These are phyloP conservation scores for Coenonympha glycerion DNA, from an alignment of 2,888 invertebrate genomes.

Conservation along the genomic window DNA sequence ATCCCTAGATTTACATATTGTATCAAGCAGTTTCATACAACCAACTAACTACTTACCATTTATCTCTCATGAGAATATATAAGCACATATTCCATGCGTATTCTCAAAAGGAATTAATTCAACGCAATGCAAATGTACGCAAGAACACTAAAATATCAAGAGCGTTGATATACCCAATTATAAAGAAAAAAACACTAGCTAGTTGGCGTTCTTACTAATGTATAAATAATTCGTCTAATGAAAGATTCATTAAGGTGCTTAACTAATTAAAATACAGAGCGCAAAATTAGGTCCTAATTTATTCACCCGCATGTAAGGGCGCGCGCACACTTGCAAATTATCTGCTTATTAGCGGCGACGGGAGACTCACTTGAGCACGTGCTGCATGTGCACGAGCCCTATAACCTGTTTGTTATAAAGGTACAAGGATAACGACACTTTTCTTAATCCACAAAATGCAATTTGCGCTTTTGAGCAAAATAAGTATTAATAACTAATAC, in stretches of 20 bases:
- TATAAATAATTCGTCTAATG: constrained; percentile 32
- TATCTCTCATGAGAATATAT: not conserved
- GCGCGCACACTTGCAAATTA: constrained; percentile 51
- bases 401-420: constrained; percentile 17
- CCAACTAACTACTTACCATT: constrained; percentile 1
- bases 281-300: constrained; percentile 55
- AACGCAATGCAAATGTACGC: constrained; percentile 7
- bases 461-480: not conserved
- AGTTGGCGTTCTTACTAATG: constrained; percentile 24
- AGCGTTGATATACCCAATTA: constrained; percentile 8
- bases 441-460: too few species aligned
- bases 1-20: not conserved
- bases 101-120: constrained; percentile 11
- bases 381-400: constrained; percentile 5
- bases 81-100: not conserved
- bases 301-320: constrained; percentile 52
- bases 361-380: constrained; percentile 50
- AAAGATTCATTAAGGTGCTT: constrained; percentile 45
- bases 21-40: not conserved
- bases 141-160: constrained; percentile 4
- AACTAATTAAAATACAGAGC: constrained; percentile 37
- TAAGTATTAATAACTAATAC: not conserved
- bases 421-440: not conserved
- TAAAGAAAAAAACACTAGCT: constrained; percentile 11
- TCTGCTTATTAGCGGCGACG: constrained; percentile 46